Evolutionary conservation across 2,113 vertebrate species (phyloP).

Genomic region (Pycnonotus jocosus): DNA sequence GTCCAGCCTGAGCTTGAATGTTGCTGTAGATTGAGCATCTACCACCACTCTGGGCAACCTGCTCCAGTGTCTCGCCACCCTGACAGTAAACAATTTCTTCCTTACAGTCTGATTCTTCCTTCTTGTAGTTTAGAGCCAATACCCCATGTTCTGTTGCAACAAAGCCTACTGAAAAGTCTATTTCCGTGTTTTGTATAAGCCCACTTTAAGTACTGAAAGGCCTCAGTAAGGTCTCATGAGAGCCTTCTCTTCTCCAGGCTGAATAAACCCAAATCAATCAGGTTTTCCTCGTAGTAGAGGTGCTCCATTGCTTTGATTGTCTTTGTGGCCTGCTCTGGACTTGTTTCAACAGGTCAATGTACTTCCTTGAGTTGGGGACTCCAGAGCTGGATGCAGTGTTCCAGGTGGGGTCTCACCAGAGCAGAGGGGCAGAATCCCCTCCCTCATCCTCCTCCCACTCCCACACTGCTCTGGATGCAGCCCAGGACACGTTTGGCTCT

Average conservation of each 20-base stretch:
- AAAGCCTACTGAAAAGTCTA: neutral
- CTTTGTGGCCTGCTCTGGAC: neutral
- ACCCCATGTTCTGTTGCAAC: fast-evolving
- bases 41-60: neutral
- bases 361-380: fast-evolving
- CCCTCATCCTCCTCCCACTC: too few species aligned
- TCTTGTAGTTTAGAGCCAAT: neutral
- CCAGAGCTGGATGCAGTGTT: neutral
- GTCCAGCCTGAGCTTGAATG: neutral
- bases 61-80: fast-evolving
- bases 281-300: neutral
- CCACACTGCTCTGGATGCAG: fast-evolving
- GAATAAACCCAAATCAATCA: neutral
- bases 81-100: neutral
- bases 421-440: neutral
- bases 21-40: neutral
- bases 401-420: neutral
- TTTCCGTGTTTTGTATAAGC: neutral
- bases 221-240: fast-evolving
- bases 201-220: neutral
- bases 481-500: neutral
- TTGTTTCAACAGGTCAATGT: fast-evolving
- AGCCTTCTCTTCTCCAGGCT: neutral
- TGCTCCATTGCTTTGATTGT: too few species aligned
- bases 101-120: neutral